A percentile compares a stretch with the other conserved stretches of the same genome.
These are phyloP conservation scores for Metridium senile DNA, from an alignment of 92 coral and sea anemone species.

Conservation along the genomic window DNA sequence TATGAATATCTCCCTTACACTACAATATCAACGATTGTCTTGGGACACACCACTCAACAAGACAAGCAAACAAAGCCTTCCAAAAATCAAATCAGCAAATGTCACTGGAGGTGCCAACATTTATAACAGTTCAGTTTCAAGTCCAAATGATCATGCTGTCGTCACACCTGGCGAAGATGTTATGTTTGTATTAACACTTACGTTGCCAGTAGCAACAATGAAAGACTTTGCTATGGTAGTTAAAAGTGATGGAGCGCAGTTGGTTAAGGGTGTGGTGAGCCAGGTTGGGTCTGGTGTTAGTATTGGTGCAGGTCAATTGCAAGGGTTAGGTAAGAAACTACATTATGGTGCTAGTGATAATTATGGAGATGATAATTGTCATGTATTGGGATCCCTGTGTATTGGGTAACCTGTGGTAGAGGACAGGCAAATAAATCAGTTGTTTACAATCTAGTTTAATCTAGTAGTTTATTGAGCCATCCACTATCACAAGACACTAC, in stretches of 20 bases:
- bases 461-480: too few relatives aligned
- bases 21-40: slow-evolving; percentile 62
- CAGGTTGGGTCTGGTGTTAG: slow-evolving; percentile 62
- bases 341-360: too few relatives aligned
- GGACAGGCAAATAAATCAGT: too few relatives aligned
- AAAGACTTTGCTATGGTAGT: slow-evolving; percentile 49
- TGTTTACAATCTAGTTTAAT: too few relatives aligned
- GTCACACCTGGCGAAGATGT: slow-evolving; percentile 82
- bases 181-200: slow-evolving; percentile 37
- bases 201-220: slow-evolving; percentile 80
- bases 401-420: not conserved
- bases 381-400: not conserved
- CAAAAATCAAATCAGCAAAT: slow-evolving; percentile 38
- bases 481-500: too few relatives aligned
- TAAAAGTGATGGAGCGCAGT: slow-evolving; percentile 49
- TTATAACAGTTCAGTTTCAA: slow-evolving; percentile 51
- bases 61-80: not conserved
- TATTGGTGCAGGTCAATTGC: slow-evolving; percentile 25
- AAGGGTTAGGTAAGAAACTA: slow-evolving; percentile 64
- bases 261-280: slow-evolving; percentile 39
- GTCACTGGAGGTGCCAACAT: slow-evolving; percentile 36
- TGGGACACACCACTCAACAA: slow-evolving; percentile 55
- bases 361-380: not conserved
- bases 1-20: slow-evolving; percentile 30
- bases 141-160: slow-evolving; percentile 28